Percentiles rank a stretch among this genome's conserved stretches.
Conservation (phyloP, 2,113 vertebrate species). For the Phoenicopterus ruber region DNA sequence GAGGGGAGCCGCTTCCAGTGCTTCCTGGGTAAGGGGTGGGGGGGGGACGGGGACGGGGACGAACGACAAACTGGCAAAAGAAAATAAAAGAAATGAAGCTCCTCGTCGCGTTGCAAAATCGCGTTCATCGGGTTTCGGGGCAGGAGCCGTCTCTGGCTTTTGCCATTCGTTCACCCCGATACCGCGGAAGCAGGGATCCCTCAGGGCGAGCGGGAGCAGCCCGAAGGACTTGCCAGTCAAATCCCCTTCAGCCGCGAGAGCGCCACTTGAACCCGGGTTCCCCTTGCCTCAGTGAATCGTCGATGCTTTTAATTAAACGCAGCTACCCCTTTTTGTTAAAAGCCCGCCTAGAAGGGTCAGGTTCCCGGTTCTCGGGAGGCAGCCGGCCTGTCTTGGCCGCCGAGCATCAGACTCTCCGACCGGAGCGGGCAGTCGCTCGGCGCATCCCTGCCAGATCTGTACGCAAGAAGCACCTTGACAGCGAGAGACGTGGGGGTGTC, state of each 20-base stretch:
- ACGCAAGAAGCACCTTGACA: slow-evolving; percentile 51
- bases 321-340: slow-evolving; percentile 41
- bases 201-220: not conserved
- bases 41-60: no score
- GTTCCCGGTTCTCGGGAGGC: slow-evolving; percentile 54
- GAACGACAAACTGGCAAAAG: not conserved
- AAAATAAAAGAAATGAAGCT: not conserved
- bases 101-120: not conserved
- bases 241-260: slow-evolving; percentile 19
- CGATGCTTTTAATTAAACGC: slow-evolving; percentile 67
- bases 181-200: not conserved
- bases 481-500: slow-evolving; percentile 26
- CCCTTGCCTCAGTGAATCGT: slow-evolving; percentile 56
- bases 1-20: slow-evolving; percentile 14
- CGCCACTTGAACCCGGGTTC: slow-evolving; percentile 52
- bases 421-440: slow-evolving; percentile 22
- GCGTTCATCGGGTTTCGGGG: slow-evolving; percentile 21
- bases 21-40: no score
- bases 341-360: slow-evolving; percentile 35
- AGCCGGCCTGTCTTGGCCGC: slow-evolving; percentile 59
- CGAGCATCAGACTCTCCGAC: slow-evolving; percentile 49
- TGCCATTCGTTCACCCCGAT: slow-evolving; percentile 26
- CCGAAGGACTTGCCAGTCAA: not conserved
- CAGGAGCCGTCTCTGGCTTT: slow-evolving; percentile 37
- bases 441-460: slow-evolving; percentile 38